Evolutionary conservation across 2,888 invertebrate genomes (phyloP), one percentile per base, ranked within the genome.

Genomic region (Phyllotreta cruciferae): DNA sequence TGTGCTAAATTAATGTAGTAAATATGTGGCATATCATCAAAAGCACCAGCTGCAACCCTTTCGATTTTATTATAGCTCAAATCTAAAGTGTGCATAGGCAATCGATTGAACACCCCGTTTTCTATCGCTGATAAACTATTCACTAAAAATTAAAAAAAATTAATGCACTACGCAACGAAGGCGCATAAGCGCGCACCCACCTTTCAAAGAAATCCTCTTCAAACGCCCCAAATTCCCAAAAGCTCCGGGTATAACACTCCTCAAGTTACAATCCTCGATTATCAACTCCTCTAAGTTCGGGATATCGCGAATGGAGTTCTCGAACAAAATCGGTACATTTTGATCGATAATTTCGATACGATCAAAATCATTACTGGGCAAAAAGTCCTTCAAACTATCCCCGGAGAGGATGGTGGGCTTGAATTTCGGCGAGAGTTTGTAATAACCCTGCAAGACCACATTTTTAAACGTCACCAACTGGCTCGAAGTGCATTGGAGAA

Each of bases 1-100:
- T 72, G 67, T 4, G 69, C 63, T 39, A 75, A 60, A 56, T 72
- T 71, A 9, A 75, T 67, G 45, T 69, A 69, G 6, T 69, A 50
- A 14, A 63, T 8, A 45, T 71, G 49, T 3, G 60, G 56, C 71
- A 73, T 70, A 39, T 73, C 50, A 54, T 71, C 58, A 50, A 73
- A 71, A 11, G 72, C 73, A 6, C 44, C 47, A 5, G 64, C 14
- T 10, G 63, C 62, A 8, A 73, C 67, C 0, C 8, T 53, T 3
- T 45, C 55, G 6, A 73, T 71, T 41, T 58, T 10, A 56, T 73
- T 73, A 10, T 60, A 53, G 37, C 69, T 70, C 35, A 73, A 50
- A 53, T 71, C 70, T 13, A 73, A 37, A 6, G 60, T 61, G 10
- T 57, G 54, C 14, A 71, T 41, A 6, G 58, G 44, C 6, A 73